These are phyloP conservation scores for Cossypha niveicapilla DNA, from an alignment of 2,797 vertebrate genomes.

Conservation along the genomic window DNA sequence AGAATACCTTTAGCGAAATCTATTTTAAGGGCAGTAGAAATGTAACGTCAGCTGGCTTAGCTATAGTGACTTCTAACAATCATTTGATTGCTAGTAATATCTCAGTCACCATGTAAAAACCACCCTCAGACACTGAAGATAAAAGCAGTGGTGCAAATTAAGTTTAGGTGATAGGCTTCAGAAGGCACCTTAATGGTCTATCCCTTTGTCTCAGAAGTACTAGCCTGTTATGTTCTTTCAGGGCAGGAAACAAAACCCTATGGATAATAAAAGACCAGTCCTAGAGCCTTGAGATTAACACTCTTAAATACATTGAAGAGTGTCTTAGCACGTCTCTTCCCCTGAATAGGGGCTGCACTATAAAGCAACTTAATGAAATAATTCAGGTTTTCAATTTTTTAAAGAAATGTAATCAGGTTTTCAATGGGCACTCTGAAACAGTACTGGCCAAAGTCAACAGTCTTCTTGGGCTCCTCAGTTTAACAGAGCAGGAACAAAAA, in stretches of 20 bases:
- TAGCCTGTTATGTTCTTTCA: neutral
- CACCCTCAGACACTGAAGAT: neutral
- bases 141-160: neutral
- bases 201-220: neutral
- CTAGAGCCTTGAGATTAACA: neutral
- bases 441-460: neutral
- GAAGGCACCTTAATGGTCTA: neutral
- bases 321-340: neutral
- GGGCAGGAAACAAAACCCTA: neutral
- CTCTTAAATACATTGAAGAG: neutral
- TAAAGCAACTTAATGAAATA: neutral
- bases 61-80: slow-evolving; percentile 58
- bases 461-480: neutral
- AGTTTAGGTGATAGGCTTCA: neutral
- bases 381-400: neutral
- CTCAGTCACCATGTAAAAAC: neutral
- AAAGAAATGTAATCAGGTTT: neutral
- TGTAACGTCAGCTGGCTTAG: slow-evolving; percentile 53
- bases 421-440: neutral
- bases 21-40: slow-evolving; percentile 47
- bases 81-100: neutral
- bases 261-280: neutral
- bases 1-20: slow-evolving; percentile 37
- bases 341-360: neutral
- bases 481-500: neutral